Percentiles rank a stretch among this genome's conserved stretches.
phyloP scores from a whole-genome alignment of 1,140 invertebrate species.

The Brachionus angularis region DNA sequence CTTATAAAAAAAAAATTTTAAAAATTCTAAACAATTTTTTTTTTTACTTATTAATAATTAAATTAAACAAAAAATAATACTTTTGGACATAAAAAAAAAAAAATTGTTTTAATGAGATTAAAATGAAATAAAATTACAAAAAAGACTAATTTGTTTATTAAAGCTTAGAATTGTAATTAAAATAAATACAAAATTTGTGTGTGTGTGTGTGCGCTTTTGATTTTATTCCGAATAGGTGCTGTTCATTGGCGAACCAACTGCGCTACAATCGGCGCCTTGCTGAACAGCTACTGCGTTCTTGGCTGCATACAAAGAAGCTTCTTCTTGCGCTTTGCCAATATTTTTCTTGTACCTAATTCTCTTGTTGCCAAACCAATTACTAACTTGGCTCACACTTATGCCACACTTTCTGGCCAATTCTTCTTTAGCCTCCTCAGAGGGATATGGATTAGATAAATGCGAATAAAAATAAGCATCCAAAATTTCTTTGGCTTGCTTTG shows the following conservation, averaged over 20 bases:
- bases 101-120: not conserved
- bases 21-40: not conserved
- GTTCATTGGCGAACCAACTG: constrained; percentile 29
- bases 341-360: constrained; percentile 99
- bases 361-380: constrained; percentile 97
- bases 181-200: no score
- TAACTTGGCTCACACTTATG: constrained; percentile 87
- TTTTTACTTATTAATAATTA: not conserved
- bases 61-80: constrained; percentile 13
- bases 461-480: constrained; percentile 99
- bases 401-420: constrained; percentile 98
- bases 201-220: no score
- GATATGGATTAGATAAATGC: constrained; percentile 97
- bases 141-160: not conserved
- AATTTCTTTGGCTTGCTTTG: constrained; percentile 99
- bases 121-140: not conserved
- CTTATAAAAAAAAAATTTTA: not conserved
- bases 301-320: constrained; percentile 96
- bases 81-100: constrained; percentile 26
- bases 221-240: constrained; percentile 34
- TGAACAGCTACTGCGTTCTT: constrained; percentile 68
- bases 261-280: constrained; percentile 8
- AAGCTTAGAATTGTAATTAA: no score
- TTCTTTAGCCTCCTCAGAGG: constrained; percentile 98
- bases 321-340: constrained; percentile 98